These are phyloP conservation scores for Brachylomia viminalis DNA, from an alignment of 2,888 invertebrate genomes.

Conservation along the genomic window DNA sequence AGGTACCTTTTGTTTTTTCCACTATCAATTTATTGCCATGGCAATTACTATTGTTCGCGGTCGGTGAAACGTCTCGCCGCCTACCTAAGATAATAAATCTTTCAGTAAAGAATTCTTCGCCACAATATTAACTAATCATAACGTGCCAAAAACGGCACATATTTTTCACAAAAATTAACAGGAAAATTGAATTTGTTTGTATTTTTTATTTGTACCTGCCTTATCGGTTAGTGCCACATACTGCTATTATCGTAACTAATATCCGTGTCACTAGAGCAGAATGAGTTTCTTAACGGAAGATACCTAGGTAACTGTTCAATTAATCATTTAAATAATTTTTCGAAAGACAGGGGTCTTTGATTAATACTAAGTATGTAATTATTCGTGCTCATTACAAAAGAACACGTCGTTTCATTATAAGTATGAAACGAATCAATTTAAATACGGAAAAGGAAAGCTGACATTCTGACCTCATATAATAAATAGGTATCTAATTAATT, in stretches of 20 bases:
- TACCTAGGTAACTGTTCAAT: slow-evolving; percentile 41
- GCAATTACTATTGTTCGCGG: neutral
- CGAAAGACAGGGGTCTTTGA: slow-evolving; percentile 8
- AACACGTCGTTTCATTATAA: too few relatives aligned
- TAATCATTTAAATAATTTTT: slow-evolving; percentile 16
- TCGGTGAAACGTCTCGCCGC: neutral
- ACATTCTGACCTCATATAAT: too few relatives aligned
- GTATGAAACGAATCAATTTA: too few relatives aligned
- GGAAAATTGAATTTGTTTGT: slow-evolving; percentile 33
- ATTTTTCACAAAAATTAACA: slow-evolving; percentile 10
- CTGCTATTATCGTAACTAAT: slow-evolving; percentile 1
- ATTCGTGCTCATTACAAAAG: slow-evolving; percentile 8
- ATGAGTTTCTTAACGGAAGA: slow-evolving; percentile 31
- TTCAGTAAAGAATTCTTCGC: slow-evolving; percentile 18
- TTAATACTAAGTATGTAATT: neutral
- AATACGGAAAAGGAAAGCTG: neutral
- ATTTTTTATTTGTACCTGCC: slow-evolving; percentile 34
- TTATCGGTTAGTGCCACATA: slow-evolving; percentile 49
- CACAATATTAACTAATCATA: slow-evolving; percentile 4
- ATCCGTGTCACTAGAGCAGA: slow-evolving; percentile 35
- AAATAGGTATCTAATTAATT: too few relatives aligned
- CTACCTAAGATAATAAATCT: slow-evolving; percentile 10
- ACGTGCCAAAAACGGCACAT: slow-evolving; percentile 9
- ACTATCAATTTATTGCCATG: slow-evolving; percentile 16
- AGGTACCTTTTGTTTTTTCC: slow-evolving; percentile 7